phyloP scores from a whole-genome alignment of 2,888 invertebrate genomes.

The Nebria brevicollis region DNA sequence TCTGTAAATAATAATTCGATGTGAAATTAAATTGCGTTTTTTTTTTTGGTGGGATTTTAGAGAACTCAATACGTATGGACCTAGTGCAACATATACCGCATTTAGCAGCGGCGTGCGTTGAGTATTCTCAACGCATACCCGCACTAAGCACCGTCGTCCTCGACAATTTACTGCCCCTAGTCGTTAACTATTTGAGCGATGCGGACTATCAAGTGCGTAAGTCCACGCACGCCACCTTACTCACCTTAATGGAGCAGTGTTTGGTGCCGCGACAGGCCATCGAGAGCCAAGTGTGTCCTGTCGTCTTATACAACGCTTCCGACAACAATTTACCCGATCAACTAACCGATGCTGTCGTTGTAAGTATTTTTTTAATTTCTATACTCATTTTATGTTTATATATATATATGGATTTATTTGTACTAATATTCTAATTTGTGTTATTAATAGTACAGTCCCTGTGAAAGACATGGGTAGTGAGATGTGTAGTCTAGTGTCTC shows the following conservation, averaged over 20 bases:
- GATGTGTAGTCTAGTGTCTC: constrained; percentile 86
- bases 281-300: constrained; percentile 73
- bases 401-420: background rate
- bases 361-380: constrained; percentile 59
- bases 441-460: constrained; percentile 63
- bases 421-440: background rate
- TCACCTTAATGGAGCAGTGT: constrained; percentile 72
- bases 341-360: constrained; percentile 67
- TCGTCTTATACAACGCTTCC: constrained; percentile 68
- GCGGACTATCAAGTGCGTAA: constrained; percentile 73
- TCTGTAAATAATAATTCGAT: background rate
- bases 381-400: background rate
- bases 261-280: constrained; percentile 70
- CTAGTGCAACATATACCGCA: constrained; percentile 75
- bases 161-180: constrained; percentile 70
- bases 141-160: constrained; percentile 66
- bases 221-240: constrained; percentile 71
- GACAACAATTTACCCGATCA: constrained; percentile 66
- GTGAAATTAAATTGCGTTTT: constrained; percentile 46
- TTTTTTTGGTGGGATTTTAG: constrained; percentile 61
- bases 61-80: constrained; percentile 69
- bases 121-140: constrained; percentile 62
- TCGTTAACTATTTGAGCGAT: constrained; percentile 71
- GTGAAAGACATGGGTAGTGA: constrained; percentile 99
- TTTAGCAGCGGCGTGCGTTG: constrained; percentile 71